These are phyloP conservation scores for Rhopalosiphum padi DNA, from an alignment of 1,140 invertebrate species.

Conservation along the genomic window DNA sequence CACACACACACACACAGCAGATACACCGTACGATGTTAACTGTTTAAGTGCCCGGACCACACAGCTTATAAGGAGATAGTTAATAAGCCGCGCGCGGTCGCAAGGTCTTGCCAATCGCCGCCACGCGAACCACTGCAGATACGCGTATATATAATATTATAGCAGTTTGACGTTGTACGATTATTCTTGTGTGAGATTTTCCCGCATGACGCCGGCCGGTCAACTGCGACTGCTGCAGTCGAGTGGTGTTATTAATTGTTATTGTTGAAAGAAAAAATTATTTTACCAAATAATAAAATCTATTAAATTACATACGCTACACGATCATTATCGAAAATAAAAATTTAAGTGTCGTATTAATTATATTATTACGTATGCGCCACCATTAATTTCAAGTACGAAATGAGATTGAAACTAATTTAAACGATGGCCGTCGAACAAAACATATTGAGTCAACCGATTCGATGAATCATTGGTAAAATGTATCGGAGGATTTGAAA, in stretches of 20 bases:
- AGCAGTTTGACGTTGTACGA: not conserved
- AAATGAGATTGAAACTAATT: not conserved
- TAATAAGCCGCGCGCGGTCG: slow-evolving; percentile 17
- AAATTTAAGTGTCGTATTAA: not conserved
- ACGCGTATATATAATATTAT: not conserved
- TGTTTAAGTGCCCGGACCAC: slow-evolving; percentile 33
- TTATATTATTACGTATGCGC: not conserved
- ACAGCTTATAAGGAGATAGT: slow-evolving; percentile 56
- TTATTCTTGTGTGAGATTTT: slow-evolving; percentile 28
- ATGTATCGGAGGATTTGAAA: not conserved
- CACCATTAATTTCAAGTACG: not conserved
- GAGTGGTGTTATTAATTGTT: not conserved
- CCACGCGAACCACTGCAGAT: not conserved
- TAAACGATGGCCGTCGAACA: not conserved
- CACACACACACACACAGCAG: not conserved
- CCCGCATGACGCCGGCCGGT: not conserved
- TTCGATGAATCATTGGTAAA: not conserved
- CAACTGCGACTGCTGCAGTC: not conserved
- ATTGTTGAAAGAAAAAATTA: not conserved
- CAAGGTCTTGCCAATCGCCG: slow-evolving; percentile 41
- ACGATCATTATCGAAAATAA: not conserved
- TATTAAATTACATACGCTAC: not conserved
- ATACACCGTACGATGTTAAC: not conserved
- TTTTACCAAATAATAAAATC: not conserved
- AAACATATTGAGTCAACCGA: not conserved